Evolutionary conservation across 2,113 vertebrate genomes (phyloP).

Genomic region (Meriones unguiculatus): DNA sequence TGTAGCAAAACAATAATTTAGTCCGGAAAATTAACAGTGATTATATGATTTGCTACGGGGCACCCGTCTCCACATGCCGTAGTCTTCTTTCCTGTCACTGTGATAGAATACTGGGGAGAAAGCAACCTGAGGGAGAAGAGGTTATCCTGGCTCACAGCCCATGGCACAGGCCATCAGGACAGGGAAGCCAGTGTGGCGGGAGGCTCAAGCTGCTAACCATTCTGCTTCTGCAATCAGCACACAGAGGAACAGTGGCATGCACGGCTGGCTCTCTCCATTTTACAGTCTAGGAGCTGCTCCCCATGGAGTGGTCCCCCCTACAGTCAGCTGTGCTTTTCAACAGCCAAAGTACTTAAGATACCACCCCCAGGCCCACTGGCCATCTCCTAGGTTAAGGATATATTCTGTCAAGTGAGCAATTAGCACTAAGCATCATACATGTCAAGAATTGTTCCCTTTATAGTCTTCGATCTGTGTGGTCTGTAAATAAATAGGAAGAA

Average conservation of each 20-base stretch:
- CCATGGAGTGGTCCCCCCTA: neutral
- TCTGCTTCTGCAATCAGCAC: neutral
- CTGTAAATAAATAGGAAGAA: neutral
- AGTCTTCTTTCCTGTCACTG: neutral
- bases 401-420: neutral
- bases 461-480: neutral
- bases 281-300: neutral
- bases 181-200: neutral
- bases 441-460: neutral
- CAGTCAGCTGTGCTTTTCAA: neutral
- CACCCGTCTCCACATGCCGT: neutral
- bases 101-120: neutral
- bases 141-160: neutral
- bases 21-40: neutral
- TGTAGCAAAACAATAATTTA: slow-evolving; percentile 18
- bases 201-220: neutral
- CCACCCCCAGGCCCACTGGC: neutral
- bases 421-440: neutral
- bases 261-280: neutral
- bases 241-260: neutral
- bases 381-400: neutral
- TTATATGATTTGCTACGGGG: neutral
- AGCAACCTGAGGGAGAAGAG: neutral
- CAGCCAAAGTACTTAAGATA: neutral
- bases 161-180: neutral